These are phyloP conservation scores for Mus musculus DNA, from an alignment of 2,113 vertebrate genomes.

Conservation along the genomic window GRCm39 chr2:87727001-87727500, in stretches of 20 bases:
- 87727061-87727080: constrained; percentile 75
- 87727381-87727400: constrained; percentile 37
- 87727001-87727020: not conserved
- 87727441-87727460: not conserved
- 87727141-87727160: constrained; percentile 58
- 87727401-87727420: constrained; percentile 7
- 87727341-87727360: constrained; percentile 64
- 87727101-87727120: constrained; percentile 52
- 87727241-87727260: constrained; percentile 70
- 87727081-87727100: not conserved
- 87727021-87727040: not conserved
- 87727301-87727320: constrained; percentile 70
- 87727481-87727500: not conserved
- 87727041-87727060: constrained; percentile 57
- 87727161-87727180: constrained; percentile 49
- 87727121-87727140: constrained; percentile 62
- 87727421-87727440: constrained; percentile 21
- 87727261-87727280: constrained; percentile 66
- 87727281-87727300: constrained; percentile 62
- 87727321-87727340: constrained; percentile 47
- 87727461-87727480: not conserved
- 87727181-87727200: constrained; percentile 62
- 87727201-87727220: constrained; percentile 41
- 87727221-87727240: constrained; percentile 47
- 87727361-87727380: constrained; percentile 31